phyloP scores from a whole-genome alignment of 1,140 invertebrate species.

The Eumaeus atala region DNA sequence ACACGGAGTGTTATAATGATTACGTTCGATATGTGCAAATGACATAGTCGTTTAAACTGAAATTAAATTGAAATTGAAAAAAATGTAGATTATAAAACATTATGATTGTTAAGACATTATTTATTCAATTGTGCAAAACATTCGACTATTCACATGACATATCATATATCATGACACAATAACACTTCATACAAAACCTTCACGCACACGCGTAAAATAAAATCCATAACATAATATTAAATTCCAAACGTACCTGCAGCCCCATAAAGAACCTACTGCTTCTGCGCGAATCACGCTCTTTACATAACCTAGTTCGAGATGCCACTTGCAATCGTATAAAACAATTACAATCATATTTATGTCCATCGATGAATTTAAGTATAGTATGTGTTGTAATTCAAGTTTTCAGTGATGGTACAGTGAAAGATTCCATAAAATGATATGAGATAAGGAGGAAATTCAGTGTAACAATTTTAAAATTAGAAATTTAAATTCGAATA shows the following conservation, averaged over 20 bases:
- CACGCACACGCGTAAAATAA: constrained; percentile 21
- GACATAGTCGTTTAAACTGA: too few species aligned
- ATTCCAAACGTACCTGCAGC: constrained; percentile 34
- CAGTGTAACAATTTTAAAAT: too few species aligned
- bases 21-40: too few species aligned
- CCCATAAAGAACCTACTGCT: constrained; percentile 37
- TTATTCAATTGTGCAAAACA: not conserved
- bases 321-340: constrained; percentile 26
- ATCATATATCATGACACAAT: constrained; percentile 10
- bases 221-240: constrained; percentile 30
- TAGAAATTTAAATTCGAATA: not conserved
- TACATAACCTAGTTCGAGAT: constrained; percentile 46
- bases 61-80: too few species aligned
- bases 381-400: constrained; percentile 4
- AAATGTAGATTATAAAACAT: not conserved
- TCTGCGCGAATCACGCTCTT: constrained; percentile 48
- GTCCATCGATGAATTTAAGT: constrained; percentile 10
- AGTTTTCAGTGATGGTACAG: not conserved
- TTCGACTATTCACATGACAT: too few species aligned
- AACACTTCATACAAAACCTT: constrained; percentile 4
- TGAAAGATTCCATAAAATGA: not conserved
- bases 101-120: not conserved
- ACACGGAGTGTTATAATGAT: too few species aligned
- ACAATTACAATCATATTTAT: constrained; percentile 19
- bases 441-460: too few species aligned